Evolutionary conservation across 2,113 vertebrate species (phyloP).

Genomic region (Semnornis frantzii): DNA sequence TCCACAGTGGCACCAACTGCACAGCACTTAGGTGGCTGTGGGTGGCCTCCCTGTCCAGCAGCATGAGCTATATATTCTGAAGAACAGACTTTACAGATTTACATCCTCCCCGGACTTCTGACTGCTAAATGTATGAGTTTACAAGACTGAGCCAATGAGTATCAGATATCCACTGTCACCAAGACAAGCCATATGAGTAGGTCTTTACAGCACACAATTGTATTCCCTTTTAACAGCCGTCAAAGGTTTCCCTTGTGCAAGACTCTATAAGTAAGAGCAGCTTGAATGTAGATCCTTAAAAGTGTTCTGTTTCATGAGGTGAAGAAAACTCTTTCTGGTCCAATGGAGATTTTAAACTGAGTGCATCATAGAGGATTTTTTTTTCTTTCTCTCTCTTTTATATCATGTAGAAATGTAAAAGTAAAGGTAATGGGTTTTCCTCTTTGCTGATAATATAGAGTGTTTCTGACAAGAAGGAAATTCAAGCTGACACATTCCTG

Average conservation of each 20-base stretch:
- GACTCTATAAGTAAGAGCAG: neutral
- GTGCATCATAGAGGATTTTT: neutral
- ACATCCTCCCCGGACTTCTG: neutral
- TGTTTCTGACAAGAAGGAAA: constrained; percentile 48
- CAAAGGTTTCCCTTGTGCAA: neutral
- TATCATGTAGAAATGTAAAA: constrained; percentile 35
- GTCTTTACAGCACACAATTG: neutral
- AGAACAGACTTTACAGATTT: neutral
- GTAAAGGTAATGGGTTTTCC: constrained; percentile 22
- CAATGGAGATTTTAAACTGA: neutral
- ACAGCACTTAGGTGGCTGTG: accelerated
- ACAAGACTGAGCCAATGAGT: neutral
- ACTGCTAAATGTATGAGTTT: neutral
- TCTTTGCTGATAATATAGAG: constrained; percentile 13
- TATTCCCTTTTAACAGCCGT: neutral
- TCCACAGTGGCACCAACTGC: accelerated
- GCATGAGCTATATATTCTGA: neutral
- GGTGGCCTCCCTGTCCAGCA: neutral
- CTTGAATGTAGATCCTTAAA: neutral
- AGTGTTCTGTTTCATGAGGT: constrained; percentile 27
- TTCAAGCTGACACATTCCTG: constrained; percentile 10
- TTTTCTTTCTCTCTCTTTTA: neutral
- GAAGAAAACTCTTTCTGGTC: constrained; percentile 25
- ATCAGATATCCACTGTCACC: neutral
- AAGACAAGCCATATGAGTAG: neutral